These are phyloP conservation scores for Mus caroli DNA, from an alignment of 2,797 vertebrate genomes.

Conservation along the genomic window DNA sequence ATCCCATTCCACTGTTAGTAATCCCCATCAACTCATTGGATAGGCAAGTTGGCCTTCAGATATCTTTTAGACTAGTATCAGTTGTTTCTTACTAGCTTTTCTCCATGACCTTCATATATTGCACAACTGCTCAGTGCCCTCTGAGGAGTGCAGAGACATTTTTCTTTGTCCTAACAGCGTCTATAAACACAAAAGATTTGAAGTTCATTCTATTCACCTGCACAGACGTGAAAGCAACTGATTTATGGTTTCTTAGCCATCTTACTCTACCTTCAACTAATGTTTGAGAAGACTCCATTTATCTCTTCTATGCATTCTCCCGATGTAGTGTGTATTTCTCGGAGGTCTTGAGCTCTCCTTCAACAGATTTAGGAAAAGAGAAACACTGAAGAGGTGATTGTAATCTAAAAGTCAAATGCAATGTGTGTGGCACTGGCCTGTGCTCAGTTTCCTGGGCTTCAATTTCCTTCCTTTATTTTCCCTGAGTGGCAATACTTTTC, in stretches of 20 bases:
- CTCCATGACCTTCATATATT: not conserved
- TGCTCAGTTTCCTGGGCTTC: not conserved
- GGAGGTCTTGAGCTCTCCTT: not conserved
- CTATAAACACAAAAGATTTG: not conserved
- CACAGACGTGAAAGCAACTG: not conserved
- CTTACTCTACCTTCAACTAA: not conserved
- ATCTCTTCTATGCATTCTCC: not conserved
- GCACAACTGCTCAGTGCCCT: not conserved
- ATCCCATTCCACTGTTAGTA: not conserved
- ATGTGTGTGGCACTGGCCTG: not conserved
- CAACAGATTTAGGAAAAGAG: not conserved
- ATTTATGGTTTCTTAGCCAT: not conserved
- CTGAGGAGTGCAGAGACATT: not conserved
- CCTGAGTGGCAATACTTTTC: not conserved
- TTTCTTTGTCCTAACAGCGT: not conserved
- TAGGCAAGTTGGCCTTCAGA: not conserved
- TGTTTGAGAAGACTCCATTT: not conserved
- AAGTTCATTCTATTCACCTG: not conserved
- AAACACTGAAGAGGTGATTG: not conserved
- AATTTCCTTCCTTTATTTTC: not conserved
- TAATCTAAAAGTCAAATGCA: not conserved
- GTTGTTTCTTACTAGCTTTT: not conserved
- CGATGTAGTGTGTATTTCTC: not conserved
- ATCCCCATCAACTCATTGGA: not conserved
- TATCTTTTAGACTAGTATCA: not conserved